Evolutionary conservation across 2,888 invertebrate species (phyloP), one percentile per base, ranked within the genome.

Genomic region (Leptopilina syphax): DNA sequence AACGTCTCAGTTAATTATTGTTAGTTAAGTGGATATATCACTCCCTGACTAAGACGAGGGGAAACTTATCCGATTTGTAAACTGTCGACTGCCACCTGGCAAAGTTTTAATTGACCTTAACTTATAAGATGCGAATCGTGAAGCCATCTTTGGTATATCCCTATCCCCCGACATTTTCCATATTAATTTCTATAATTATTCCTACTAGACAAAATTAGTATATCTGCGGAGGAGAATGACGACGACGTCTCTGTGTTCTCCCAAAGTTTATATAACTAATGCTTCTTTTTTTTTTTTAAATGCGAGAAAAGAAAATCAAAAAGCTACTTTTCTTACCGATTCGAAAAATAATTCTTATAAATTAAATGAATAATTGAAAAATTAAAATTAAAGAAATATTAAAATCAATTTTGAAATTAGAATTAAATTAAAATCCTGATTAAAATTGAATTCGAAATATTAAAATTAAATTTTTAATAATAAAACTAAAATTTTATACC

Each of bases 51-150:
- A 50, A 79, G 78, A 79, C 78, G 68, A 68, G 78, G 79, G 81
- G 78, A 83, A 86, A 86, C 83, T 86, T 86, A 79, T 77, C 79
- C 84, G 84, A 85, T 85, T 85, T 84, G 84, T 85, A 83, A 84
- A 83, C 83, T 82, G 84, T 85, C 84, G 81, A 85, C 85, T 85
- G 84, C 85, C 80, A 87, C 85, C 86, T 84, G 86, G 84, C 81
- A 85, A 89, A 88, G 86, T 89, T 89, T 89, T 88, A 88, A 88
- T 88, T 87, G 88, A 87, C 86, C 85, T 84, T 84, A 84, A 87
- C 85, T 86, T 86, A 84, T 83, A 82, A 84, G 85, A 85, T 83
- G 83, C 82, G 85, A 82, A 80, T 79, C 70, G 60, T 65, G 78
- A 57, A 73, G 77, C 77, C 81, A 83, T 82, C 82, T 83, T 82